Conservation (phyloP, 2,888 invertebrate genomes). For the Phyllotreta cruciferae region DNA sequence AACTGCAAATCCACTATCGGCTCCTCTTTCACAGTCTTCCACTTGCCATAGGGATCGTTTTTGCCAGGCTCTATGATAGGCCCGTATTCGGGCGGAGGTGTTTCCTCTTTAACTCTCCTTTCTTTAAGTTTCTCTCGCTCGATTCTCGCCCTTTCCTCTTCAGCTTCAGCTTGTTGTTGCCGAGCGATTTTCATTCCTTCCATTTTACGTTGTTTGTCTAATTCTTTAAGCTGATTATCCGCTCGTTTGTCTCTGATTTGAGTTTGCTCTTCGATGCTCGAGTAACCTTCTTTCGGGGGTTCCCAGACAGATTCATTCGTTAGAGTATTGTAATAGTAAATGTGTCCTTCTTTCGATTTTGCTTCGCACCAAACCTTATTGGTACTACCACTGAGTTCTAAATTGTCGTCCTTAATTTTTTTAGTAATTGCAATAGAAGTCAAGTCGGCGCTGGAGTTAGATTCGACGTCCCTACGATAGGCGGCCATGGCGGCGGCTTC, state of each 20-base stretch:
- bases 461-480: conserved; percentile 83
- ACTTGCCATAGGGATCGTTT: conserved; percentile 76
- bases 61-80: conserved; percentile 68
- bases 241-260: conserved; percentile 62
- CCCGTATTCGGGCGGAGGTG: conserved; percentile 57
- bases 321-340: conserved; percentile 86
- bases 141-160: conserved; percentile 63
- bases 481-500: conserved; percentile 90
- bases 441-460: conserved; percentile 65
- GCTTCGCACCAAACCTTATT: conserved; percentile 79
- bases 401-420: conserved; percentile 52
- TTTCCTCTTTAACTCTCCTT: conserved; percentile 52
- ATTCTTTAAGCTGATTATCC: conserved; percentile 58
- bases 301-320: conserved; percentile 85
- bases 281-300: conserved; percentile 74
- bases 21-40: conserved; percentile 73
- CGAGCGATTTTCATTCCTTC: conserved; percentile 35
- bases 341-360: conserved; percentile 75
- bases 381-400: conserved; percentile 51
- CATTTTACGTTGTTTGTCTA: conserved; percentile 50
- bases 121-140: conserved; percentile 61
- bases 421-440: conserved; percentile 64
- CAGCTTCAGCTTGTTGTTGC: conserved; percentile 58
- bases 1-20: conserved; percentile 71
- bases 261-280: conserved; percentile 71